Conservation (phyloP, 2,113 vertebrate genomes). For the Caranx ignobilis region DNA sequence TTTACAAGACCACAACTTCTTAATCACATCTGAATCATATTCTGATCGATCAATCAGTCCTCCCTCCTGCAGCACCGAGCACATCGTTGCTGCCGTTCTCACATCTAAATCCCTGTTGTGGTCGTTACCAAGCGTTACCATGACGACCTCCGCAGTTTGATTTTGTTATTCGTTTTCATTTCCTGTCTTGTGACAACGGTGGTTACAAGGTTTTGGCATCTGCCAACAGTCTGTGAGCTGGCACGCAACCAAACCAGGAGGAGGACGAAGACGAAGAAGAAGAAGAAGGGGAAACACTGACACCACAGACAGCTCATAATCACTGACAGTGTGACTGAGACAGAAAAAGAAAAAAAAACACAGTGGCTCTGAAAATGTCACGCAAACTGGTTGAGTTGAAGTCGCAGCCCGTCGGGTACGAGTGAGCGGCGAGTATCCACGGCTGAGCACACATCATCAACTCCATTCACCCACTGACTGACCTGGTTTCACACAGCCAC, state of each 20-base stretch:
- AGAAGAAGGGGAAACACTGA: not conserved
- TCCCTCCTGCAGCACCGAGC: no score
- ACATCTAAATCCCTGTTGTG: not conserved
- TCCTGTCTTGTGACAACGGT: not conserved
- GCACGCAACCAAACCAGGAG: not conserved
- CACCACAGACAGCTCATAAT: not conserved
- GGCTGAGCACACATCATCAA: slow-evolving; percentile 29
- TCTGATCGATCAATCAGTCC: no score
- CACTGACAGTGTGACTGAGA: not conserved
- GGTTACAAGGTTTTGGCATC: not conserved
- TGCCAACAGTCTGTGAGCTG: not conserved
- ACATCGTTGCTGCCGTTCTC: not conserved
- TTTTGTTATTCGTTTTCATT: not conserved
- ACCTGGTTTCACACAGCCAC: slow-evolving; percentile 63
- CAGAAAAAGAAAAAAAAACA: slow-evolving; percentile 3
- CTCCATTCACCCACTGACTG: slow-evolving; percentile 18
- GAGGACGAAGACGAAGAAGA: no score
- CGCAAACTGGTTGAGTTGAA: not conserved
- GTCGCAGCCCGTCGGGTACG: no score
- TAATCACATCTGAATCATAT: no score
- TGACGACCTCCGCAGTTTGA: not conserved
- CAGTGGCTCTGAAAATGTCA: not conserved
- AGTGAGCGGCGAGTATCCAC: not conserved
- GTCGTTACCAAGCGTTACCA: not conserved
- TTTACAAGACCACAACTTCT: no score